Evolutionary conservation across 2,113 vertebrate species (phyloP), one percentile per base, ranked within the genome.

Genomic region (Salvelinus alpinus): DNA sequence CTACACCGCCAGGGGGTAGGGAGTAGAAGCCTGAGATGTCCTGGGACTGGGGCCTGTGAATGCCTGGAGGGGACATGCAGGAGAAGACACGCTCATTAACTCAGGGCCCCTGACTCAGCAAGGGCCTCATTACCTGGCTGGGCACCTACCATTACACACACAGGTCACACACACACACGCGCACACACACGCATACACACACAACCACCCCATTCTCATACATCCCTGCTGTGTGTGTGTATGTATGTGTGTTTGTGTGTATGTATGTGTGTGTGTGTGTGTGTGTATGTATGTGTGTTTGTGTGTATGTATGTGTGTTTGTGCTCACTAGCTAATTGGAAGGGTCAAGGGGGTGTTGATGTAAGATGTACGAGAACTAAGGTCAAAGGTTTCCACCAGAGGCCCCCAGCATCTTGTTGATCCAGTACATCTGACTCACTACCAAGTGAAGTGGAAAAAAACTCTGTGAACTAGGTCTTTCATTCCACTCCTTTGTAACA

Each of bases 11-110:
- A 18, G 97, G 95, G 84, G 97, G 94, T 68, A 98, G 94, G 5
- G 96, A 93, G 90, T 99, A 99, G 92, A 98, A 99, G 44, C 96
- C 93, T 3, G 96, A 94, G 84, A 99, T 94, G 79, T 99, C 97
- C 79, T 96, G 94, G 79, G 96, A 94, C 91, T 97, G 97, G 73
- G 96, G 95, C 86, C 97, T 95, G 88, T 97, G 98, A 82, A 96
- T 91, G 84, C 96, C 97, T 99, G 83, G 4, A 79, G 74, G 78
- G 24, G 70, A 31, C 31, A 31, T 9, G 59, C 27, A 22, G 13
- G 22, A 27, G 25, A 31, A 54, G 47, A 2, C 57, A 13, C 47
- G 11, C 0, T 54, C 16, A 3, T 54, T 31, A 76, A 77, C 76
- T 87, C 68, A n/a, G 60, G 5, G 57, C 68, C 72, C 51, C 64